Percentiles rank a stretch among this genome's conserved stretches.
Conservation (phyloP, 2,888 invertebrate genomes). For the Achlya flavicornis region DNA sequence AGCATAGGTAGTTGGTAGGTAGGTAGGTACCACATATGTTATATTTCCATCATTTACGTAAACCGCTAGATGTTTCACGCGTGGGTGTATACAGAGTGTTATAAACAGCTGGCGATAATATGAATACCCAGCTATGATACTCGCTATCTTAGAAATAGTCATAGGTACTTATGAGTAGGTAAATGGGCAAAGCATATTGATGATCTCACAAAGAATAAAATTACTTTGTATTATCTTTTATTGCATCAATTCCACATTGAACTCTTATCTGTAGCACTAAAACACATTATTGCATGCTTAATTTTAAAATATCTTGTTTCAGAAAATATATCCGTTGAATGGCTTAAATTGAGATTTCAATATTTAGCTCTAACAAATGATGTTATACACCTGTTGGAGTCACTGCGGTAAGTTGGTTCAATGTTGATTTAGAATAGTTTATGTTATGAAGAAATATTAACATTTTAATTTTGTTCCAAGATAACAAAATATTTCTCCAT, state of each 20-base stretch:
- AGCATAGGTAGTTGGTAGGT: not conserved
- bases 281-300: not conserved
- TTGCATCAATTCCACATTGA: too few relatives aligned
- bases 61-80: slow-evolving; percentile 30
- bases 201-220: not conserved
- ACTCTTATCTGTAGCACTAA: too few relatives aligned
- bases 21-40: slow-evolving; percentile 17
- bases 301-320: slow-evolving; percentile 52
- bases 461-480: slow-evolving; percentile 18
- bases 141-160: not conserved
- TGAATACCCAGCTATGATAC: not conserved
- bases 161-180: not conserved
- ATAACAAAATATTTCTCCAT: slow-evolving; percentile 75
- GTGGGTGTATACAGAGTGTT: slow-evolving; percentile 44
- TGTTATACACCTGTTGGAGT: slow-evolving; percentile 87
- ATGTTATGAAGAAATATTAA: slow-evolving; percentile 80
- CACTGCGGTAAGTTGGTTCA: slow-evolving; percentile 82
- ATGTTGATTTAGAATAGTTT: slow-evolving; percentile 40
- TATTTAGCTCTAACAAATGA: slow-evolving; percentile 88
- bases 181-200: not conserved
- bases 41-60: slow-evolving; percentile 40
- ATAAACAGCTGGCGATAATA: slow-evolving; percentile 34
- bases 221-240: not conserved
- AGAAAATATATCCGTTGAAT: slow-evolving; percentile 89
- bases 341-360: slow-evolving; percentile 91